A percentile compares a stretch with the other conserved stretches of the same genome.
phyloP scores from a whole-genome alignment of 2,113 vertebrate genomes.

The Pangasianodon gigas region DNA sequence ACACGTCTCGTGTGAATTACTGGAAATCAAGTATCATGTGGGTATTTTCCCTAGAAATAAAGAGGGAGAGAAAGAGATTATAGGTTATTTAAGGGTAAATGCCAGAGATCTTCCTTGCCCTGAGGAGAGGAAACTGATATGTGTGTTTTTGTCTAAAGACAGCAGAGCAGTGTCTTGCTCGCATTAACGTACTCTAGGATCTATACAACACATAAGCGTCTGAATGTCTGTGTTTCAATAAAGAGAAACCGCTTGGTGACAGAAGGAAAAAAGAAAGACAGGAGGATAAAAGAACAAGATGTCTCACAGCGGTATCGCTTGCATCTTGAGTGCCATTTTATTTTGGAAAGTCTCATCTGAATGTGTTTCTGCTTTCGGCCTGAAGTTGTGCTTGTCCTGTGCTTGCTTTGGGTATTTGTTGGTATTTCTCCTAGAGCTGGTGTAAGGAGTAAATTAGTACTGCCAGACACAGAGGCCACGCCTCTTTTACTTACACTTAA shows the following conservation, averaged over 20 bases:
- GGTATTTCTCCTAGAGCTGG: neutral
- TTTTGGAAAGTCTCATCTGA: neutral
- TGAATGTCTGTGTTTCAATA: neutral
- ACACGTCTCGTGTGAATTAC: constrained; percentile 11
- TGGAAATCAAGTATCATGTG: constrained; percentile 14
- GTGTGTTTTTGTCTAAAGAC: constrained; percentile 62
- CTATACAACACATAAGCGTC: neutral
- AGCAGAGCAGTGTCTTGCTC: constrained; percentile 31
- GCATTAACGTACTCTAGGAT: neutral
- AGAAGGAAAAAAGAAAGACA: neutral
- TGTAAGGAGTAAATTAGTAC: neutral
- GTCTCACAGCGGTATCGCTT: neutral
- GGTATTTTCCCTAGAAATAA: neutral
- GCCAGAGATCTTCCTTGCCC: constrained; percentile 62
- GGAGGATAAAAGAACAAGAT: neutral
- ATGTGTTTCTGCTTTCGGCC: constrained; percentile 5
- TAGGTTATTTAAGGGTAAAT: constrained; percentile 41
- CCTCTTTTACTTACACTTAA: neutral
- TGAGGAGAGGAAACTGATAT: constrained; percentile 68
- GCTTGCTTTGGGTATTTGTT: neutral
- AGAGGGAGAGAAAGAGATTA: neutral
- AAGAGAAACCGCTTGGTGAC: constrained; percentile 27
- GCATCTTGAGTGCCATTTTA: constrained; percentile 8
- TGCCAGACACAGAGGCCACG: neutral
- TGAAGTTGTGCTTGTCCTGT: neutral